Evolutionary conservation across 2,888 invertebrate genomes (phyloP).

Genomic region (Oscheius onirici): DNA sequence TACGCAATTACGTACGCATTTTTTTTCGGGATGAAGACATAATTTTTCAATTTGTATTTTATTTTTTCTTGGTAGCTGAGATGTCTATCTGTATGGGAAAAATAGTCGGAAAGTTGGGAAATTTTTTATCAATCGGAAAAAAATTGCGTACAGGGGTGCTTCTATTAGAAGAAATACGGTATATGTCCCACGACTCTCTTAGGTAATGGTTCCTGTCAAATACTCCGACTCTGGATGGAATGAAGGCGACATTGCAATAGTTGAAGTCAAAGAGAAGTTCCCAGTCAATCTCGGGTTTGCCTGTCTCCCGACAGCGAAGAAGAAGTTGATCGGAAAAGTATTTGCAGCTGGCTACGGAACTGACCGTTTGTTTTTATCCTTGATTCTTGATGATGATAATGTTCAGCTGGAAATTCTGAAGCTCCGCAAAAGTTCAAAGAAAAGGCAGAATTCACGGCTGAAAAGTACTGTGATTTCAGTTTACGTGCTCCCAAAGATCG

Average conservation of each 20-base stretch:
- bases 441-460: slow-evolving; percentile 3
- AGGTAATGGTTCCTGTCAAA: slow-evolving; percentile 5
- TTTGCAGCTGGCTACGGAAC: slow-evolving; percentile 18
- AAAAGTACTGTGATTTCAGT: slow-evolving; percentile 19
- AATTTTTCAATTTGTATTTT: no score
- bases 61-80: no score
- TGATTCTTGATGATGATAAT: no score
- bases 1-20: no score
- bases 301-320: slow-evolving; percentile 4
- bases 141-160: no score
- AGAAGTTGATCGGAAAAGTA: not conserved
- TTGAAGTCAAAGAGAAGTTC: not conserved
- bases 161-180: no score
- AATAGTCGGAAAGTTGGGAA: no score
- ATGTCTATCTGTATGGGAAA: no score
- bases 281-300: not conserved
- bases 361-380: slow-evolving; percentile 9
- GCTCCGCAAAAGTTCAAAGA: slow-evolving; percentile 8
- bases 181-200: no score
- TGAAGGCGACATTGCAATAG: slow-evolving; percentile 11
- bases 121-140: no score
- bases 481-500: slow-evolving; percentile 11
- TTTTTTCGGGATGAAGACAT: no score
- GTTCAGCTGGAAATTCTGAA: slow-evolving; percentile 15
- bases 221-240: not conserved